Base-by-base conservation (phyloP, 92 coral and sea anemone genomes). In the Montipora capitata region DNA sequence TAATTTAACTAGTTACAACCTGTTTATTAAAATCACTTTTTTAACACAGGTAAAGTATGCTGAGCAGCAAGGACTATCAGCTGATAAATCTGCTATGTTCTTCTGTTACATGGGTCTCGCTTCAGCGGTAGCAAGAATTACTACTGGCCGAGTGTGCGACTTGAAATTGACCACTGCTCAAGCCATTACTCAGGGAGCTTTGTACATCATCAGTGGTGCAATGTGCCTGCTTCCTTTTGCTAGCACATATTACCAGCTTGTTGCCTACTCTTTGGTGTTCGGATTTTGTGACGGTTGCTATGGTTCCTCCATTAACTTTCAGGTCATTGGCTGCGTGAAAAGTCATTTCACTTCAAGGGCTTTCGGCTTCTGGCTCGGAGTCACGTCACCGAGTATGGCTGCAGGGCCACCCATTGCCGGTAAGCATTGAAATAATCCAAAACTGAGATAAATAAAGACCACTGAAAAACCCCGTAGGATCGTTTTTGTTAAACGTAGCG, bases 21-120 rank as follows among this genome's bases (percentile, higher is more conserved):
- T 10, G 52, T 5, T 48, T 48, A 5, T 5, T 48, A 1, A 48
- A 48, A 68, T 10, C 16, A 65, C 1, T 52, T 82, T 27, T 3
- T 59, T 62, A 20, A 1, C 1, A 40, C 27, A 88, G 92, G 88
- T 88, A 10, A 88, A 81, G 40, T 88, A 81, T 66, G 83, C 87
- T 52, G 87, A 79, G 48, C 71, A 88, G 40, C 68, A 62, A 27
- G 87, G 87, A 40, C 72, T 88, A 43, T 64, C 92, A 48, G 76
- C 67, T 3, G 92, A 88, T 58, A 74, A 88, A 35, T 52, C 80
- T 49, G 66, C 80, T 42, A 27, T 52, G 43, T 76, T 76, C 12
- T 57, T 76, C 14, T 52, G 43, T 27, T 76, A 76, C 45, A 27
- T 76, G 48, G 80, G 80, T 4, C 17, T 76, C 16, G 40, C 27